A percentile compares a stretch with the other conserved stretches of the same genome.
phyloP scores from a whole-genome alignment of 2,113 vertebrate species.

The Xyliphius kryptos region DNA sequence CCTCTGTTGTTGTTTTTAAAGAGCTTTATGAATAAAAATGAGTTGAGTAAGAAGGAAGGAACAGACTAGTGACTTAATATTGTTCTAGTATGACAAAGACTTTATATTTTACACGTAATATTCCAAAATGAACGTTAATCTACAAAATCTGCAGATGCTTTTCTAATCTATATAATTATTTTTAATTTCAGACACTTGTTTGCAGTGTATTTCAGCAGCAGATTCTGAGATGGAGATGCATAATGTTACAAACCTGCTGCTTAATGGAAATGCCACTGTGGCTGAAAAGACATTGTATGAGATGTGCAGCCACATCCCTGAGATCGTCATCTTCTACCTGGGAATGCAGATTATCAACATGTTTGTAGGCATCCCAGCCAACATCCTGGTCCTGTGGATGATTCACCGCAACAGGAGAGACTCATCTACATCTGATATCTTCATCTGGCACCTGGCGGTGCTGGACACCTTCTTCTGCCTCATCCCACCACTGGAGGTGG shows the following conservation, averaged over 20 bases:
- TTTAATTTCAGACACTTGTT: too few relatives aligned
- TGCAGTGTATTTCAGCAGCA: too few relatives aligned
- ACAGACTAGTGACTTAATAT: too few relatives aligned
- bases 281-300: conserved; percentile 46
- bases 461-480: conserved; percentile 63
- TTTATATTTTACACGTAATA: too few relatives aligned
- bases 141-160: too few relatives aligned
- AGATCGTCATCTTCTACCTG: conserved; percentile 59
- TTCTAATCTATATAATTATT: too few relatives aligned
- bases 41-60: too few relatives aligned
- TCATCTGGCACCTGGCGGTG: conserved; percentile 58
- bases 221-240: too few relatives aligned
- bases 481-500: conserved; percentile 58
- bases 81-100: too few relatives aligned
- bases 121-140: too few relatives aligned
- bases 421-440: conserved; percentile 66
- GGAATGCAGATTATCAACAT: conserved; percentile 66
- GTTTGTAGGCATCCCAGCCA: conserved; percentile 65
- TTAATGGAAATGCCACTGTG: conserved; percentile 35
- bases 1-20: too few relatives aligned
- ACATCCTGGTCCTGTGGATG: conserved; percentile 65
- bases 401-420: conserved; percentile 57
- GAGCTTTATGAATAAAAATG: too few relatives aligned
- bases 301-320: conserved; percentile 49
- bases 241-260: conserved; percentile 47